These are phyloP conservation scores for Corythornis vintsioides DNA, from an alignment of 2,113 vertebrate species.

Conservation along the genomic window DNA sequence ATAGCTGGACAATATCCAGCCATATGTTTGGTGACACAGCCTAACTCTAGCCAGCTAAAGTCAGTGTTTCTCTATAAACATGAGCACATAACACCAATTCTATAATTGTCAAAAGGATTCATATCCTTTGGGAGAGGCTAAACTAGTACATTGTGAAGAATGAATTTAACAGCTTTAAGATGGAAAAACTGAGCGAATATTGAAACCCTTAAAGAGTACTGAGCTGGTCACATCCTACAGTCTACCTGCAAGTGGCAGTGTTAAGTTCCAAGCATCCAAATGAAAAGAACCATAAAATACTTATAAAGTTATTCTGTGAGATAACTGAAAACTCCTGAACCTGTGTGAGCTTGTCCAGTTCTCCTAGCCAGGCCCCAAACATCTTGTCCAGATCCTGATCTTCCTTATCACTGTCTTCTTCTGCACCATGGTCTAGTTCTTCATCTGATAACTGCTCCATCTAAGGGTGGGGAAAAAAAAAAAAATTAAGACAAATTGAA, in stretches of 20 bases:
- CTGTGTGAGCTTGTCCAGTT: slow-evolving; percentile 95
- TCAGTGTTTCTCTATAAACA: neutral
- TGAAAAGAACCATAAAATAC: neutral
- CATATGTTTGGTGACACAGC: neutral
- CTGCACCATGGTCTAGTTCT: slow-evolving; percentile 94
- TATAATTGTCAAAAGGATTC: neutral
- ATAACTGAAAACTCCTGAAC: slow-evolving; percentile 45
- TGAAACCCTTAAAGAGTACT: neutral
- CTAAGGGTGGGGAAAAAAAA: slow-evolving; percentile 63
- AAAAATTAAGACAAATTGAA: neutral
- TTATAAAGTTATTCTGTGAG: neutral
- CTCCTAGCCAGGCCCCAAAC: slow-evolving; percentile 99
- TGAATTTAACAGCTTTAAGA: neutral
- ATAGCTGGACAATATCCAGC: neutral
- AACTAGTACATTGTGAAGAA: neutral
- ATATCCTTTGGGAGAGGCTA: neutral
- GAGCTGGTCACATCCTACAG: neutral
- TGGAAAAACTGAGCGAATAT: neutral
- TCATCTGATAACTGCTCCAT: slow-evolving; percentile 98
- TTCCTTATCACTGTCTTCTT: slow-evolving; percentile 98
- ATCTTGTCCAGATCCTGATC: slow-evolving; percentile 98
- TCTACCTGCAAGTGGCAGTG: neutral
- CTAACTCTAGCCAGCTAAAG: neutral
- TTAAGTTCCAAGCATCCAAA: neutral
- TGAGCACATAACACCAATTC: neutral